Conservation (phyloP, 2,888 invertebrate species). For the Metallyticus violacea region DNA sequence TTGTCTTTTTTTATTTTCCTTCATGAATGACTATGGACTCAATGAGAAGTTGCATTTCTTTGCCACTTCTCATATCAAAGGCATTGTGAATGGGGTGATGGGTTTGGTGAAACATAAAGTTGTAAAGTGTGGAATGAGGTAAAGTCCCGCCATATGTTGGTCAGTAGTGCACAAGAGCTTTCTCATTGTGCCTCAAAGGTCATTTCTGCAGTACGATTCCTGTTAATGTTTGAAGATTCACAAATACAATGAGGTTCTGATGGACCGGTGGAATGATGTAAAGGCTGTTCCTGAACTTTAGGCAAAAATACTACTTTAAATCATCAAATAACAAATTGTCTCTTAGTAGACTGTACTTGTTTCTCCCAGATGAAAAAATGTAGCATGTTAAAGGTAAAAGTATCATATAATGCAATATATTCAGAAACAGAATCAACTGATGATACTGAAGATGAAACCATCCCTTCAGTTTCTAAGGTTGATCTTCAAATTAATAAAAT, state of each 20-base stretch:
- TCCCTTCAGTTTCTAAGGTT: no score
- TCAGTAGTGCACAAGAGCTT: not conserved
- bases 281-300: not conserved
- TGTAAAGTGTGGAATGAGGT: not conserved
- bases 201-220: no score
- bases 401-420: not conserved
- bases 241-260: not conserved
- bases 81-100: not conserved
- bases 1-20: constrained; percentile 18
- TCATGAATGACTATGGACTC: not conserved
- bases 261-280: not conserved
- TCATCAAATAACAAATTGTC: not conserved
- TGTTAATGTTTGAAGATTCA: no score
- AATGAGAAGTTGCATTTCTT: not conserved
- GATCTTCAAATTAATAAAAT: no score
- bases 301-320: not conserved
- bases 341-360: not conserved
- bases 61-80: not conserved
- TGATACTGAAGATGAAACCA: no score
- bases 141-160: not conserved
- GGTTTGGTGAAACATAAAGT: not conserved
- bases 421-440: not conserved
- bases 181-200: not conserved
- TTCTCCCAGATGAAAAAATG: not conserved
- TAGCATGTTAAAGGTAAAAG: not conserved